Percentiles rank a stretch among this genome's conserved stretches.
Conservation (phyloP, 2,888 invertebrate species). For the Dryobotodes eremita region DNA sequence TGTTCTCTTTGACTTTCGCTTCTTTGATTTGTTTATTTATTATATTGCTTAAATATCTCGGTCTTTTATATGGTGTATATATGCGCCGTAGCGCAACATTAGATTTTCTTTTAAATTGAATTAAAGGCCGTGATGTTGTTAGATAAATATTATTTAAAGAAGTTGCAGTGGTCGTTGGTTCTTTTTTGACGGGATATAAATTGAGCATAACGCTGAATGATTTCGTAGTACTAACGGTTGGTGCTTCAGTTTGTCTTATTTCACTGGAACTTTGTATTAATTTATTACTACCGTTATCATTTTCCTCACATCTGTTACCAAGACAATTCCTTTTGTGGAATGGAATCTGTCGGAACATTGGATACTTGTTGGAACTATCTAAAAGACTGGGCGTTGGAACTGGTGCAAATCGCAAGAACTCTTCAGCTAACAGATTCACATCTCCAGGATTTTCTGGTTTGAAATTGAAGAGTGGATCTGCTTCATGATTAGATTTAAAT, state of each 20-base stretch:
- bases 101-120: constrained; percentile 84
- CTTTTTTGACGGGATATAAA: constrained; percentile 89
- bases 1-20: constrained; percentile 37
- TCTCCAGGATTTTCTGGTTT: constrained; percentile 94
- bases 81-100: constrained; percentile 72
- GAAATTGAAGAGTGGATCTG: constrained; percentile 93
- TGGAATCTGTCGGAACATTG: constrained; percentile 79
- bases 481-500: constrained; percentile 78
- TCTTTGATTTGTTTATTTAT: constrained; percentile 54
- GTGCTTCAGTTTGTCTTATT: constrained; percentile 62
- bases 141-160: constrained; percentile 80
- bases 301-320: constrained; percentile 72
- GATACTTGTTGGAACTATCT: constrained; percentile 67
- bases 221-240: constrained; percentile 78
- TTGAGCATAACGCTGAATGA: constrained; percentile 93
- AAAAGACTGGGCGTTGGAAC: constrained; percentile 65
- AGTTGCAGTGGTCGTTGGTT: constrained; percentile 63
- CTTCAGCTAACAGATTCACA: constrained; percentile 93
- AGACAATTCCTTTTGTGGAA: constrained; percentile 73
- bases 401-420: constrained; percentile 82
- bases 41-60: constrained; percentile 61
- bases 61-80: constrained; percentile 73
- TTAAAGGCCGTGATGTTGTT: constrained; percentile 81
- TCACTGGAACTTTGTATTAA: constrained; percentile 62
- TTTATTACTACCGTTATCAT: constrained; percentile 47